Conservation (phyloP, 2,888 invertebrate species). For the Cosmia trapezina region DNA sequence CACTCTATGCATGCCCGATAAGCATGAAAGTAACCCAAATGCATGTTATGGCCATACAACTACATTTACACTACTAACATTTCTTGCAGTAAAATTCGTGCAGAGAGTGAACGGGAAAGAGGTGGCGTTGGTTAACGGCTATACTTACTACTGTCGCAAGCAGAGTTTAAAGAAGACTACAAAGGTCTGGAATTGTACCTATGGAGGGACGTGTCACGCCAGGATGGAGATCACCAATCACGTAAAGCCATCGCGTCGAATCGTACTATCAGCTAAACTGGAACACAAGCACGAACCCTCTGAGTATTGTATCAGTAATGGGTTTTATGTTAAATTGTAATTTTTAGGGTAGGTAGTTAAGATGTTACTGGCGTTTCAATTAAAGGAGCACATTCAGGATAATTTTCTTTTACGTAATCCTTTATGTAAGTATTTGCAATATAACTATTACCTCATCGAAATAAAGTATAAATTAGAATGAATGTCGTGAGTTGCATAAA, state of each 20-base stretch:
- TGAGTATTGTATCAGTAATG: constrained; percentile 53
- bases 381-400: neutral
- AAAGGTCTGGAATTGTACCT: constrained; percentile 60
- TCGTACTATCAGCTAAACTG: constrained; percentile 45
- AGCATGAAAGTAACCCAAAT: constrained; percentile 4
- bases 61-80: constrained; percentile 1
- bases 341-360: neutral
- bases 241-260: constrained; percentile 28
- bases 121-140: constrained; percentile 57
- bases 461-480: neutral
- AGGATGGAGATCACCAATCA: constrained; percentile 50
- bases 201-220: constrained; percentile 39
- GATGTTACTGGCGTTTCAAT: neutral
- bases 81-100: constrained; percentile 46
- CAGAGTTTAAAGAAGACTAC: constrained; percentile 42
- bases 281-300: constrained; percentile 60
- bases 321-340: constrained; percentile 52
- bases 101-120: constrained; percentile 51
- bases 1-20: neutral
- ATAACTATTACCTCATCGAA: neutral
- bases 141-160: constrained; percentile 46
- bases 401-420: neutral
- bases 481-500: neutral
- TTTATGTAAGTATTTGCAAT: neutral
- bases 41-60: neutral